Percentiles rank a stretch among this genome's conserved stretches.
Conservation (phyloP, 1,140 invertebrate species). For the Metopolophium dirhodum region DNA sequence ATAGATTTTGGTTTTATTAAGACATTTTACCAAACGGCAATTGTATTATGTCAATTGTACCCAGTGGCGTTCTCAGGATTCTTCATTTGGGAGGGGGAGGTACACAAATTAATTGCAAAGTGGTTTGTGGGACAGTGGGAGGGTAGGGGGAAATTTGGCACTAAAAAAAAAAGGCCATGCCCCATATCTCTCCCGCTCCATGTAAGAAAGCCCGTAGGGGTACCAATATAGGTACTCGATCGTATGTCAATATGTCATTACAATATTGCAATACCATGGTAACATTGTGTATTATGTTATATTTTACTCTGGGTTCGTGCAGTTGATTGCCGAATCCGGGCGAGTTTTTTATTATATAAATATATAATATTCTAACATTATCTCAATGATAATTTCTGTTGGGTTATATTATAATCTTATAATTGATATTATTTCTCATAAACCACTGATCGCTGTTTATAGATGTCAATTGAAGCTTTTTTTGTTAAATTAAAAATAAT, state of each 20-base stretch:
- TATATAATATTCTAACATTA: no score
- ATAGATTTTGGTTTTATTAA: neutral
- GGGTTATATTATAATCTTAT: neutral
- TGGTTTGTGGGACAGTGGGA: no score
- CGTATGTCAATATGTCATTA: neutral
- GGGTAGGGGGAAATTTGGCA: no score
- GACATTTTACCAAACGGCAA: neutral
- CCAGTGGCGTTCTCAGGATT: no score
- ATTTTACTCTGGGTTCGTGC: neutral
- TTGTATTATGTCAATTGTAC: neutral
- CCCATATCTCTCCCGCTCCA: no score
- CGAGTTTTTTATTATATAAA: neutral
- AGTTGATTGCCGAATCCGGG: neutral
- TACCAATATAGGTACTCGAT: neutral
- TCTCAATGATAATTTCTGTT: neutral
- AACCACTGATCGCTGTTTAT: no score
- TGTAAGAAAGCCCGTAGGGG: no score
- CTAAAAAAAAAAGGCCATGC: no score
- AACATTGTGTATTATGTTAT: neutral
- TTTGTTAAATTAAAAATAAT: neutral
- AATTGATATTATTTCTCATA: neutral
- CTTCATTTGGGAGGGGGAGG: no score
- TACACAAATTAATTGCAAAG: no score
- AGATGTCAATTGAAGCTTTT: neutral
- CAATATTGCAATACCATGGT: neutral